These are phyloP conservation scores for Adelphocoris suturalis DNA, from an alignment of 2,888 invertebrate species.

Conservation along the genomic window DNA sequence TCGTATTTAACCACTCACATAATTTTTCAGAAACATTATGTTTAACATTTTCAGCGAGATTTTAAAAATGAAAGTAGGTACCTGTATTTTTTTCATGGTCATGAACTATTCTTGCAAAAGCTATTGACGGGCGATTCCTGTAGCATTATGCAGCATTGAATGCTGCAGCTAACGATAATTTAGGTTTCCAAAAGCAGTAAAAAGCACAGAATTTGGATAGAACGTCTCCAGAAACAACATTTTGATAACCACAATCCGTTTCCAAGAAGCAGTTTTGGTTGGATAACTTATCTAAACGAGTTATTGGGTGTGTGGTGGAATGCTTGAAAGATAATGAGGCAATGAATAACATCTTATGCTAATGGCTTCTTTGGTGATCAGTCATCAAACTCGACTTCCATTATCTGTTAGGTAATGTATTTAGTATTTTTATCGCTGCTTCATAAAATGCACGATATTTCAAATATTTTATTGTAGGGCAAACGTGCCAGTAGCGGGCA, in stretches of 20 bases:
- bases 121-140: not conserved
- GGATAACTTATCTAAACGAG: not conserved
- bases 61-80: not conserved
- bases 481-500: too few species aligned
- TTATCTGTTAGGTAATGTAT: too few species aligned
- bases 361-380: not conserved
- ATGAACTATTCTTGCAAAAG: not conserved
- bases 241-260: not conserved
- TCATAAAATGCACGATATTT: too few species aligned
- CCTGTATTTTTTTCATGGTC: constrained; percentile 20
- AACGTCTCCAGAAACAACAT: not conserved
- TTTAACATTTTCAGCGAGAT: too few species aligned
- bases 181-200: not conserved
- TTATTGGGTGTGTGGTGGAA: not conserved
- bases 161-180: not conserved
- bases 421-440: too few species aligned
- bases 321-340: not conserved
- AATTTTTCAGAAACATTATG: too few species aligned
- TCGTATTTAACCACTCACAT: too few species aligned
- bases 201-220: constrained; percentile 7
- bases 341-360: not conserved
- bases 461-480: too few species aligned
- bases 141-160: constrained; percentile 1
- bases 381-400: not conserved
- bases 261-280: not conserved